Percentiles rank a stretch among this genome's conserved stretches.
phyloP scores from a whole-genome alignment of 2,888 invertebrate species.

The Lobophora halterata region DNA sequence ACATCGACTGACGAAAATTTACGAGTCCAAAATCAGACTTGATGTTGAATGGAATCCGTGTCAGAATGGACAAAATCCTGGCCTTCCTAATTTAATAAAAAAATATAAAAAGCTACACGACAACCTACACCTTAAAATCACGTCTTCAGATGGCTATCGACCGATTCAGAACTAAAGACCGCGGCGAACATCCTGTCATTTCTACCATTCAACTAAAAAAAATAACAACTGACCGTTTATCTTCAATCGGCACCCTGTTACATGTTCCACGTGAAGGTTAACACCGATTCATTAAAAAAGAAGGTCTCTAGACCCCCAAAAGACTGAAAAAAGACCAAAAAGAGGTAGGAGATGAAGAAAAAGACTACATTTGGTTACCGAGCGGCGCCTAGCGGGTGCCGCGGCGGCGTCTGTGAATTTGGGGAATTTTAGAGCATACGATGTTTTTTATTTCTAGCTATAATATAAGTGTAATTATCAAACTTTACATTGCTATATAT shows the following conservation, averaged over 20 bases:
- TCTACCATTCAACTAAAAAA: constrained; percentile 55
- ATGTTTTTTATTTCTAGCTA: constrained; percentile 23
- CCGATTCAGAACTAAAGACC: constrained; percentile 51
- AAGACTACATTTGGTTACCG: constrained; percentile 73
- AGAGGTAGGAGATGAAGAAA: constrained; percentile 41
- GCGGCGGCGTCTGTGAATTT: constrained; percentile 75
- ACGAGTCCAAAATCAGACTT: too few relatives aligned
- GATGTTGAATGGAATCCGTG: constrained; percentile 16
- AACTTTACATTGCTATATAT: too few relatives aligned
- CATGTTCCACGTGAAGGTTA: constrained; percentile 77
- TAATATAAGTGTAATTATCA: too few relatives aligned
- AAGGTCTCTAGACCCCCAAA: constrained; percentile 74
- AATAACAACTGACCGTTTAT: constrained; percentile 52
- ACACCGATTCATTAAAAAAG: constrained; percentile 80
- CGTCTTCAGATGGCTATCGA: constrained; percentile 59
- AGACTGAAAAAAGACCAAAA: constrained; percentile 71
- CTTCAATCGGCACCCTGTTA: constrained; percentile 79
- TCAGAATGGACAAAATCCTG: constrained; percentile 6
- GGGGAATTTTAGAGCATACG: constrained; percentile 53
- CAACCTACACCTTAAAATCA: constrained; percentile 43
- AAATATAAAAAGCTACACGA: constrained; percentile 29
- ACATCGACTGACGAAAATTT: too few relatives aligned
- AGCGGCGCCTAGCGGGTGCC: constrained; percentile 77
- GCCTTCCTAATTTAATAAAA: constrained; percentile 19
- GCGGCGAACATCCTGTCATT: constrained; percentile 63